Conservation (phyloP, 1,140 invertebrate species). For the Drosophila pachea region DNA sequence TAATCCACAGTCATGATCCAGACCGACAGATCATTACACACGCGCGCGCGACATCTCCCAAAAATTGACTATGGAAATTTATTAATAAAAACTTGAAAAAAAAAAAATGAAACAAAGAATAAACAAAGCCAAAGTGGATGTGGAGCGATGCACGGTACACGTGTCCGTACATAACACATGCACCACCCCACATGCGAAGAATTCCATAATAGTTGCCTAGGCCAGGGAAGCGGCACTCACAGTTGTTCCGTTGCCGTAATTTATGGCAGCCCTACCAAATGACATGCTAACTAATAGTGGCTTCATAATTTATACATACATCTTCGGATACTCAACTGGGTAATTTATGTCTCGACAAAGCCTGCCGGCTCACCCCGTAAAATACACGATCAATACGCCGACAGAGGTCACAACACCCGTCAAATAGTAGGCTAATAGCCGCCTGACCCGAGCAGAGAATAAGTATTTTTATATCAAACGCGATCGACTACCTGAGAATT, state of each 20-base stretch:
- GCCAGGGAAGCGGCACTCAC: conserved; percentile 15
- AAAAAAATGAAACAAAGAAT: neutral
- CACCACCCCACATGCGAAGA: neutral
- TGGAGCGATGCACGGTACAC: conserved; percentile 24
- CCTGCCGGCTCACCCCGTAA: neutral
- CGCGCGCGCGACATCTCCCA: conserved; percentile 44
- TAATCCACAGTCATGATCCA: conserved; percentile 75
- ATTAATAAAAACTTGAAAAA: conserved; percentile 66
- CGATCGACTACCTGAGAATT: neutral
- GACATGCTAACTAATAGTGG: conserved; percentile 76
- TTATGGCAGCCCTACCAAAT: conserved; percentile 62
- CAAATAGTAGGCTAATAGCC: conserved; percentile 52
- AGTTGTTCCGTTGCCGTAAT: conserved; percentile 65
- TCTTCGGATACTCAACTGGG: conserved; percentile 50
- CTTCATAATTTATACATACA: conserved; percentile 75
- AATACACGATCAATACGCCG: conserved; percentile 46
- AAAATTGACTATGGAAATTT: conserved; percentile 58
- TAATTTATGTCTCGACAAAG: conserved; percentile 57
- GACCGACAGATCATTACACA: conserved; percentile 77
- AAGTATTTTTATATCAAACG: conserved; percentile 51
- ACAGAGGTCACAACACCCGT: conserved; percentile 64
- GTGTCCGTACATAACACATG: conserved; percentile 24
- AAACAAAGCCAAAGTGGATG: conserved; percentile 30
- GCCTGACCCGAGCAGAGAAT: conserved; percentile 39
- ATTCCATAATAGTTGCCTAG: conserved; percentile 14